Conservation (phyloP, 2,888 invertebrate species). For the Marronus borbonicus region DNA sequence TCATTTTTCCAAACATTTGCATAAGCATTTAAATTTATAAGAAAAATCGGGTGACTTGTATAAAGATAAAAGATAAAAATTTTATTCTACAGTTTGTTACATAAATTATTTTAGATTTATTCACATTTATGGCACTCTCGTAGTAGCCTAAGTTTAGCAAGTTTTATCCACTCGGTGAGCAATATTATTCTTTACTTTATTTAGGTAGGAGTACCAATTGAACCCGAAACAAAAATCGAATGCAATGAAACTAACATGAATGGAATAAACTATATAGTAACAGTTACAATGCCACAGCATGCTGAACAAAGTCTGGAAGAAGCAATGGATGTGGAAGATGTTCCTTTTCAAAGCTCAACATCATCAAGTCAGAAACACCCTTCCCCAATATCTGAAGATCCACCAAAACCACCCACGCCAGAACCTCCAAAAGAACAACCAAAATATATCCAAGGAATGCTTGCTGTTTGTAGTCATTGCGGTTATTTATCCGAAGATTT, state of each 20-base stretch:
- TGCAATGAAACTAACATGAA: constrained; percentile 82
- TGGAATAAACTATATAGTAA: constrained; percentile 86
- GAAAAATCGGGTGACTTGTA: too few species aligned
- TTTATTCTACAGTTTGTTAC: too few species aligned
- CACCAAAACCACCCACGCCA: constrained; percentile 71
- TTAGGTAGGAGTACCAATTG: constrained; percentile 80
- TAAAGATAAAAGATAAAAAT: too few species aligned
- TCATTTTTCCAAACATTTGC: too few species aligned
- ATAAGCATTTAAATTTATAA: too few species aligned
- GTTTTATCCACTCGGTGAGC: too few species aligned
- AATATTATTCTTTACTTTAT: constrained; percentile 54
- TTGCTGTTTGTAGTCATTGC: constrained; percentile 86
- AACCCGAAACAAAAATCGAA: constrained; percentile 81
- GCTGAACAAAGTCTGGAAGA: constrained; percentile 35
- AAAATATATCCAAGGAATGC: constrained; percentile 79
- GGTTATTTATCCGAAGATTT: constrained; percentile 87
- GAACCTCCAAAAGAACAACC: constrained; percentile 74
- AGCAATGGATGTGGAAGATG: constrained; percentile 31
- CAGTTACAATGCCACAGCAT: constrained; percentile 68
- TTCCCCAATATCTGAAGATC: constrained; percentile 41
- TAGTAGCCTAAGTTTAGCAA: too few species aligned
- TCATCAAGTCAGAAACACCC: constrained; percentile 12
- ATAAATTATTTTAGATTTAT: too few species aligned
- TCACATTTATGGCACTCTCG: too few species aligned
- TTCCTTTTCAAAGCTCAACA: constrained; percentile 35